phyloP scores from a whole-genome alignment of 2,113 vertebrate species.

The Ammodytes dubius region DNA sequence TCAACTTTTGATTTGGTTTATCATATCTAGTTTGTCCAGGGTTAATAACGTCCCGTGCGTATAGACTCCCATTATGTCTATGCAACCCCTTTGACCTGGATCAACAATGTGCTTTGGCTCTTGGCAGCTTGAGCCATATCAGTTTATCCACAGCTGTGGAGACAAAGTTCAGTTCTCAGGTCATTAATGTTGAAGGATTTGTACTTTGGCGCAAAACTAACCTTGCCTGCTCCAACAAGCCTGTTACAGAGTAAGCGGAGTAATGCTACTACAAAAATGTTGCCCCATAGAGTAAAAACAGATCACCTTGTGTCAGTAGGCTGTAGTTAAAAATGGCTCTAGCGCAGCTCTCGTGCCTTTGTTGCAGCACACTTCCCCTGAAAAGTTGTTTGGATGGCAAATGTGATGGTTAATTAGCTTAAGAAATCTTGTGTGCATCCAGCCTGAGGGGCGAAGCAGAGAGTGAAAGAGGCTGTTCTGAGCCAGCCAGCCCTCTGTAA shows the following conservation, averaged over 20 bases:
- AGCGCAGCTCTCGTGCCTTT: constrained; percentile 18
- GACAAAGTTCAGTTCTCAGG: constrained; percentile 25
- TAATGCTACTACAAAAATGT: neutral
- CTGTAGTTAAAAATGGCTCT: constrained; percentile 37
- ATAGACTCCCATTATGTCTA: neutral
- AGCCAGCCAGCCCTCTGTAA: constrained; percentile 53
- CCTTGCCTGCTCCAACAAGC: constrained; percentile 16
- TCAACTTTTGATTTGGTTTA: constrained; percentile 14
- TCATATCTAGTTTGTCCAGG: neutral
- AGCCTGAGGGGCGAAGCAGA: constrained; percentile 51
- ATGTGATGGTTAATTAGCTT: constrained; percentile 65
- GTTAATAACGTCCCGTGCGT: neutral
- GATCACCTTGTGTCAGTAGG: constrained; percentile 48
- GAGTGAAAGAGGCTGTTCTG: constrained; percentile 57
- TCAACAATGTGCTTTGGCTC: constrained; percentile 2
- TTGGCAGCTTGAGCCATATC: constrained; percentile 10
- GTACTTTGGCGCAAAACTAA: constrained; percentile 7
- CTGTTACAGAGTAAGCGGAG: constrained; percentile 20
- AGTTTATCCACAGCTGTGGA: constrained; percentile 4
- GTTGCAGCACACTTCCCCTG: constrained; percentile 49
- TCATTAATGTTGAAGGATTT: constrained; percentile 17
- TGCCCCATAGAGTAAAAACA: constrained; percentile 35
- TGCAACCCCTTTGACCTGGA: constrained; percentile 26
- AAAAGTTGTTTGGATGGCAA: constrained; percentile 64
- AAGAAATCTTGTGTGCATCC: constrained; percentile 63